Evolutionary conservation across 2,888 invertebrate genomes (phyloP), one percentile per base, ranked within the genome.

Genomic region (Phytoseiulus persimilis): DNA sequence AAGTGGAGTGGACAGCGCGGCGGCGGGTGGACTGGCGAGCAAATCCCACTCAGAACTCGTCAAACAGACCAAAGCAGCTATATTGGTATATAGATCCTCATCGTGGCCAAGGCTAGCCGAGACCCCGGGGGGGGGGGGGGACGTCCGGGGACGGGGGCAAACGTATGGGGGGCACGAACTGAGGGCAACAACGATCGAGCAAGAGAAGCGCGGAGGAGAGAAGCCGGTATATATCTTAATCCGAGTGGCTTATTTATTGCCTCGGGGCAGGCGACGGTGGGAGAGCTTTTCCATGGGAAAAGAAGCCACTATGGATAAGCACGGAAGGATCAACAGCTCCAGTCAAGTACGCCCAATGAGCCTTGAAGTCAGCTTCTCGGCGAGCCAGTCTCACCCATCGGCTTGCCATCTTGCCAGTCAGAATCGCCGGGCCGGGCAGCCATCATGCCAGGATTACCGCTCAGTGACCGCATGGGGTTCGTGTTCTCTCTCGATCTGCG

Each of bases 171-270:
- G 65, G 28, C 65, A 1, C 65, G 18, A 65, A 65, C 65, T 23
- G 65, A 65, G 65, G 28, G 65, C 28, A 28, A 65, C 11, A 65
- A 65, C 14, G 65, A 65, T 65, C 39, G 39, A 9, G 9, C 9
- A 9, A 9, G 39, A 39, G 39, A 9, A 3, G 9, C 5, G 39
- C 5, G 39, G 39, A 9, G 65, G 65, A 23, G 65, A 65, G 65
- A 65, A 28, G 23, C 33, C 33, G 32, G 87, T 87, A 87, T 87
- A 32, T 87, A 87, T 87, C 87, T 87, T 87, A 87, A 87, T 87
- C 87, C 87, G 87, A 32, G 87, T 33, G 87, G 87, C 32, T 87
- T 87, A 87, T 87, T 87, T 87, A 87, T 87, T 87, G 33, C 87
- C 45, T 18, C 39, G 87, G 87, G 32, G 65, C 65, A 65, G 65